These are phyloP conservation scores for Loriculus beryllinus DNA, from an alignment of 2,797 vertebrate genomes.

Conservation along the genomic window DNA sequence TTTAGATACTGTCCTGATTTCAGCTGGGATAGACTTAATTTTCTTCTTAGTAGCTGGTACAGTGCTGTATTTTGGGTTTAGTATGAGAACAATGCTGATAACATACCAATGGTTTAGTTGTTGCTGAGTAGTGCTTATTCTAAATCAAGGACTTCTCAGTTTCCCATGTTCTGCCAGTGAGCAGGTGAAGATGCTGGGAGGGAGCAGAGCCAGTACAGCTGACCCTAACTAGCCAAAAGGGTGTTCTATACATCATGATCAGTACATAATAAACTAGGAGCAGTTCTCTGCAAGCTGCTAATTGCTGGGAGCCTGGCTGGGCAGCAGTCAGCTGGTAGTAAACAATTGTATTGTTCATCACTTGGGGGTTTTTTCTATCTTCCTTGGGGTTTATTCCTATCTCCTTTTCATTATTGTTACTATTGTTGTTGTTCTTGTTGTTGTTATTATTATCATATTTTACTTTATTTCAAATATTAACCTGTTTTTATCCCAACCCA, in stretches of 20 bases:
- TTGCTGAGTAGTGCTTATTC: neutral
- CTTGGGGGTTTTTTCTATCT: neutral
- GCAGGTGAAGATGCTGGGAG: neutral
- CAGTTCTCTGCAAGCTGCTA: neutral
- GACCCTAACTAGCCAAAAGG: neutral
- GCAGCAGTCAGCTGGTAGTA: neutral
- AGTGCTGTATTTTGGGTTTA: neutral
- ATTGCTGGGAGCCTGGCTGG: neutral
- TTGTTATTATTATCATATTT: neutral
- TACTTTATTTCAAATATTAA: neutral
- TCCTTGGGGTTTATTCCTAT: neutral
- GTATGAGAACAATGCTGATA: neutral
- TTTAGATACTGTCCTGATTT: neutral
- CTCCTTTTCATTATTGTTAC: neutral
- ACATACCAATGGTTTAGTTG: neutral
- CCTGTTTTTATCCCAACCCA: neutral
- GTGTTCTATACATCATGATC: neutral
- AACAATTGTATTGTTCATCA: neutral
- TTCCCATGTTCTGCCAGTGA: neutral
- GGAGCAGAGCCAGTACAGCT: neutral
- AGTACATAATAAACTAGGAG: neutral
- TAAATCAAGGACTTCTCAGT: neutral
- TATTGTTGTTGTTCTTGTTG: neutral
- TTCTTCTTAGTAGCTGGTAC: neutral
- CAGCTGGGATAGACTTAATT: neutral